Percentiles rank a stretch among this genome's conserved stretches.
Conservation (phyloP, 2,888 invertebrate species). For the Stenurella melanura region DNA sequence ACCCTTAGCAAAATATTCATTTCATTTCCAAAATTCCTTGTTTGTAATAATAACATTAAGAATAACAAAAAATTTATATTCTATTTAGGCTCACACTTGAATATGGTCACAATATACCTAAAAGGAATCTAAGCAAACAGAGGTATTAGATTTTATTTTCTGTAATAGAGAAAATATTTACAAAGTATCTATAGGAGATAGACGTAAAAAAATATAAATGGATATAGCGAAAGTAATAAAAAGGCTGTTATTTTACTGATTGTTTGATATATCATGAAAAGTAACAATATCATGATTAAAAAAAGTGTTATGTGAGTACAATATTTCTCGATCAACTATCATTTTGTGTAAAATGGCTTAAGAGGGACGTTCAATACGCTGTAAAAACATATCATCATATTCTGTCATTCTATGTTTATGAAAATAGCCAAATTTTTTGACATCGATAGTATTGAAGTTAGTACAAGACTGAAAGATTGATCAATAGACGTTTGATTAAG, state of each 20-base stretch:
- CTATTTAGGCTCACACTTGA: constrained; percentile 29
- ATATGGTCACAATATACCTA: constrained; percentile 9
- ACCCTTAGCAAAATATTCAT: constrained; percentile 40
- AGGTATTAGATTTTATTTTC: constrained; percentile 28
- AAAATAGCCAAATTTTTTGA: too few species aligned
- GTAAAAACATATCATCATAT: too few species aligned
- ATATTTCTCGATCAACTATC: too few species aligned
- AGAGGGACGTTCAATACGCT: too few species aligned
- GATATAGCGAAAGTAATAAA: not conserved
- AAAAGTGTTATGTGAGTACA: too few species aligned
- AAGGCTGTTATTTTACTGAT: not conserved
- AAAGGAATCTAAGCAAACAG: constrained; percentile 33
- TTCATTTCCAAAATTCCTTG: constrained; percentile 32
- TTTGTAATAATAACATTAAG: constrained; percentile 38
- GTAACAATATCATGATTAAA: too few species aligned
- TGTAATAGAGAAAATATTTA: constrained; percentile 34
- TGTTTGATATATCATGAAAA: not conserved
- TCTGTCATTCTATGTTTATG: too few species aligned
- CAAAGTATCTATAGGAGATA: constrained; percentile 12
- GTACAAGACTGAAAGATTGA: too few species aligned
- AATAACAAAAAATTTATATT: constrained; percentile 36
- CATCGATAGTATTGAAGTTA: too few species aligned
- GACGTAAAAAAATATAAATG: not conserved
- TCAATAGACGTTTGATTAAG: too few species aligned
- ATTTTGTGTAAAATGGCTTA: too few species aligned